Conservation (phyloP, 2,888 invertebrate species). For the Zelleria hepariella region DNA sequence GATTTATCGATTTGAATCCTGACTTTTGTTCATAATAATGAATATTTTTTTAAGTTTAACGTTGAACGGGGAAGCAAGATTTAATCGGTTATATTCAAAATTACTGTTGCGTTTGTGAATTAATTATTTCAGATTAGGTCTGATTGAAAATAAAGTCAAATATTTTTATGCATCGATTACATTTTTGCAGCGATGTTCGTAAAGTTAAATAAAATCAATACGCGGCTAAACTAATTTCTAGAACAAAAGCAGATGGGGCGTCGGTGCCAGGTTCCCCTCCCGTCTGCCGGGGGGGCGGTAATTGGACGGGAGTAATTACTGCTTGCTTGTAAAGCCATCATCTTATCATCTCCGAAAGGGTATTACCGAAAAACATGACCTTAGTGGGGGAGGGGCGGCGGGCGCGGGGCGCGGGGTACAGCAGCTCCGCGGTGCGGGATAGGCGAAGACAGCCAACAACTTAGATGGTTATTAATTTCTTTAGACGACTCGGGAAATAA, state of each 20-base stretch:
- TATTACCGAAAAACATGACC: slow-evolving; percentile 64
- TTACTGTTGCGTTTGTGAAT: neutral
- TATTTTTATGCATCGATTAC: neutral
- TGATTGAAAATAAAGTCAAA: neutral
- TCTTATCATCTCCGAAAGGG: slow-evolving; percentile 65
- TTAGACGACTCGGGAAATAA: slow-evolving; percentile 57
- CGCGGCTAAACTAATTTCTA: slow-evolving; percentile 19
- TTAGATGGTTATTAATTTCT: slow-evolving; percentile 68
- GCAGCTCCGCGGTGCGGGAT: slow-evolving; percentile 38
- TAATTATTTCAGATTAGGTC: neutral
- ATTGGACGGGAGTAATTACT: slow-evolving; percentile 65
- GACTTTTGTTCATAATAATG: no score
- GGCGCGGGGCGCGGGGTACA: slow-evolving; percentile 1
- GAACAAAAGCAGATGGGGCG: slow-evolving; percentile 32
- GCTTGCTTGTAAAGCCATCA: slow-evolving; percentile 67
- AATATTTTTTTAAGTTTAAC: no score
- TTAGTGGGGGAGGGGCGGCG: slow-evolving; percentile 19
- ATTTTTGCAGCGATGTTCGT: neutral
- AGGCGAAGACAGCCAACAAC: slow-evolving; percentile 45
- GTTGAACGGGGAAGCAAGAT: no score
- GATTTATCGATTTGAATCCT: no score
- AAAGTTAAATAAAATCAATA: neutral
- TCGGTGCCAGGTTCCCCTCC: slow-evolving; percentile 27
- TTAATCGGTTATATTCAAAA: neutral
- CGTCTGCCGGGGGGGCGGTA: slow-evolving; percentile 31